Conservation (phyloP, 1,140 invertebrate species). For the Zaprionus ornatus region DNA sequence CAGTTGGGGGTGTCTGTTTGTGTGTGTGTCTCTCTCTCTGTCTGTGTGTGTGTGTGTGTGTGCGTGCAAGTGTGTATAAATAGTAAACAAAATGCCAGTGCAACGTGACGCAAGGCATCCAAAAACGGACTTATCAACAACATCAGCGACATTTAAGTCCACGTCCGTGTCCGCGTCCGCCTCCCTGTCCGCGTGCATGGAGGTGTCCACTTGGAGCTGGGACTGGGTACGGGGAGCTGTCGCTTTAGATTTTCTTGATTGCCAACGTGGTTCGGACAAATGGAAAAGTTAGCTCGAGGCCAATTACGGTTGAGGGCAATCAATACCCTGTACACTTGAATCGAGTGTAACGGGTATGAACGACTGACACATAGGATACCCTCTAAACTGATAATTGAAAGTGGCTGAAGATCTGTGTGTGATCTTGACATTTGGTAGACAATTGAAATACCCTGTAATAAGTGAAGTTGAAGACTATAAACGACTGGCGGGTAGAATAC, state of each 20-base stretch:
- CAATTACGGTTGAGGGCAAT: not conserved
- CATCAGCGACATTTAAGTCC: not conserved
- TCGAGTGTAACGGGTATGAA: not conserved
- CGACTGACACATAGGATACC: too few relatives aligned
- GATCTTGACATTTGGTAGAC: too few relatives aligned
- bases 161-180: not conserved
- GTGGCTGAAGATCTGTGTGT: too few relatives aligned
- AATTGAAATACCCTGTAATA: too few relatives aligned
- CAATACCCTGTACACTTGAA: not conserved
- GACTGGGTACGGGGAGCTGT: not conserved
- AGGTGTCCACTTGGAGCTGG: not conserved
- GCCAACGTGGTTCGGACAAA: not conserved
- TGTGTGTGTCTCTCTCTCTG: not conserved
- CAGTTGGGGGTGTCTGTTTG: not conserved
- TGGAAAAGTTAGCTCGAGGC: not conserved
- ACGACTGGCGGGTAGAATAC: too few relatives aligned
- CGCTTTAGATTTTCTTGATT: slow-evolving; percentile 2
- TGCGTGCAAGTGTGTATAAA: slow-evolving; percentile 42
- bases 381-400: too few relatives aligned
- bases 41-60: not conserved
- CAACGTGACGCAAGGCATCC: slow-evolving; percentile 65
- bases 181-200: not conserved
- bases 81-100: slow-evolving; percentile 62
- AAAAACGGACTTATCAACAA: slow-evolving; percentile 30
- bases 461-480: too few relatives aligned